Conservation (phyloP, 2,888 invertebrate genomes). For the Ptilodon capucinus region DNA sequence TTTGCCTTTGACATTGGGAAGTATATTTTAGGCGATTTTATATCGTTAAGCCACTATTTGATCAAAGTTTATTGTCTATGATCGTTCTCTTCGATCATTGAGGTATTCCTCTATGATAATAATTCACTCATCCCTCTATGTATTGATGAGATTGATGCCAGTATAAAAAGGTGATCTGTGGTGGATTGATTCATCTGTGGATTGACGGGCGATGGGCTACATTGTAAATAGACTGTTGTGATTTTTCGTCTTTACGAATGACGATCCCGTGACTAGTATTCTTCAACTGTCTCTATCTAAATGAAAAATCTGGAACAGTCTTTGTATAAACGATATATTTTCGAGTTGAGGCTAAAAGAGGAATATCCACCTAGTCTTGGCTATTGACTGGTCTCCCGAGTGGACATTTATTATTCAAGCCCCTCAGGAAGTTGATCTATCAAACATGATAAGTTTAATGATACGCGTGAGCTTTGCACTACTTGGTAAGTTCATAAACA, state of each 20-base stretch:
- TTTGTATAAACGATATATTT: background rate
- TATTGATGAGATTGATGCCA: too few species aligned
- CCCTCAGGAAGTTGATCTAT: slow-evolving; percentile 43
- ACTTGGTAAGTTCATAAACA: slow-evolving; percentile 51
- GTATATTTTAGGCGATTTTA: slow-evolving; percentile 7
- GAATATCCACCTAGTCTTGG: background rate
- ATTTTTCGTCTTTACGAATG: too few species aligned
- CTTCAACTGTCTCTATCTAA: background rate
- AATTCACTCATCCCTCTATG: too few species aligned
- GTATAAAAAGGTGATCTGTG: too few species aligned
- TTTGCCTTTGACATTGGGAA: background rate
- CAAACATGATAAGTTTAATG: slow-evolving; percentile 54
- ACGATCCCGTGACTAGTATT: background rate
- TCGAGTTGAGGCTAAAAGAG: background rate
- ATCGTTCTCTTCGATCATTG: too few species aligned
- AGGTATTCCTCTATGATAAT: too few species aligned
- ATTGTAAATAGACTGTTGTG: slow-evolving; percentile 10
- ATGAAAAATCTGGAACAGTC: background rate
- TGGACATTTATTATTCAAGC: slow-evolving; percentile 28
- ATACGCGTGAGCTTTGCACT: slow-evolving; percentile 51
- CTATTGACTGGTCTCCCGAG: background rate
- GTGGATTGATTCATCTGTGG: too few species aligned
- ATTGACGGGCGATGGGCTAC: too few species aligned
- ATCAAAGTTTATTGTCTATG: background rate
- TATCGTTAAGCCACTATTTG: background rate